Base-by-base conservation (phyloP, 2,888 invertebrate species). In the Cylindroiulus punctatus region DNA sequence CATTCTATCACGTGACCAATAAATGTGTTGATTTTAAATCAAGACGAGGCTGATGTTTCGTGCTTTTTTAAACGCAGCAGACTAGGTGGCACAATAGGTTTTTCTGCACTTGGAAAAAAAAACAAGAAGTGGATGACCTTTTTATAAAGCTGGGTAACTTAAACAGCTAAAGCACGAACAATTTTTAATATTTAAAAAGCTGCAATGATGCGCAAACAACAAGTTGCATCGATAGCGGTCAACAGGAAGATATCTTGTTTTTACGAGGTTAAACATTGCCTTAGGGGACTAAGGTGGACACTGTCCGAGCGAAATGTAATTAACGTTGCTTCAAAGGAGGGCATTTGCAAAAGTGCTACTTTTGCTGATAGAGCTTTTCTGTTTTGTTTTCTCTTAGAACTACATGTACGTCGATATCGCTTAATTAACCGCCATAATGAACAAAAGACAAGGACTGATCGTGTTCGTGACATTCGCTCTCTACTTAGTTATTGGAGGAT, bases 401-500 rank as follows among this genome's bases (percentile, higher is more conserved):
- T 76, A 76, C n/a, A n/a, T n/a, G n/a, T n/a, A n/a, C 76, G 14
- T 76, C 30, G 76, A 26, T 76, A 32, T 76, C 76, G 76, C 14
- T 76, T 76, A 30, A 76, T 76, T 76, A 30, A 30, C 30, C 83
- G 83, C 26, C 83, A 83, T 26, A 40, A 88, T 88, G 88, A 88
- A 88, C 84, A 85, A 87, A 90, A 95, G 94, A 93, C 95, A 96
- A 92, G 94, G 95, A 93, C 92, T 95, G 88, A 94, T 94, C 88
- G 92, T 96, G 91, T 92, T 95, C 89, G 93, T 94, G 89, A 93
- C 95, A 89, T 96, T 95, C 90, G 93, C 95, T 87, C 93, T 94
- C 87, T 96, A 96, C 90, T 91, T 96, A 88, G 92, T 96, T 89
- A 93, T 96, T 87, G 97, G 96, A 14, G 96, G 96, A n/a, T 94